Base-by-base conservation (phyloP, 2,113 vertebrate species). In the Hylia prasina region DNA sequence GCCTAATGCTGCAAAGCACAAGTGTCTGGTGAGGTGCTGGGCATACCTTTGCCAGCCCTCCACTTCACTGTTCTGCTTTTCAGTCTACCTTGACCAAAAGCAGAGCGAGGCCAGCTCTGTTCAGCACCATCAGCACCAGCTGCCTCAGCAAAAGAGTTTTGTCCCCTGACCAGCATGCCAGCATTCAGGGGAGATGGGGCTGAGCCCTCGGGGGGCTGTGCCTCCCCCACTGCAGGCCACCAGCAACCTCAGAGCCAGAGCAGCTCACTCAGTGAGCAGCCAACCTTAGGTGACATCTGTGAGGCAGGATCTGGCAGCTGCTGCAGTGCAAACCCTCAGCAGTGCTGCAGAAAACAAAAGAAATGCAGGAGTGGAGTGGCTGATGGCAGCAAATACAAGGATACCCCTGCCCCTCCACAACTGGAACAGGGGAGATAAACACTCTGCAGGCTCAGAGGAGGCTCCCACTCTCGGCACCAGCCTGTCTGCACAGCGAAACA, bases 391-490 rank as follows among this genome's bases (percentile, higher is more conserved):
- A 47, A 92, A 80, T 0, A 1, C 31, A 37, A 72, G 45, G 87
- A 56, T 9, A 51, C 6, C 10, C 39, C 35, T 0, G 0, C 27
- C 21, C 19, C 42, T 21, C 25, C 35, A 20, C 4, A 0, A 30
- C 30, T 33, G 50, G 65, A 58, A 53, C 45, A 40, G 45, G 72
- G 21, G 33, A 89, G 40, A 63, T 45, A 11, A 95, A 56, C n/a
- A 30, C 44, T 30, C n/a, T 79, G 61, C 70, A 79, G 64, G 47
- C 48, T 90, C 53, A 82, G 40, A 73, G 65, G 45, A 50, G 23
- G 85, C 42, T 87, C 82, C 75, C 0, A 5, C 45, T 77, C 80
- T 88, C 92, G 95, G 92, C 82, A 94, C 76, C 79, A 73, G 85
- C 86, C 76, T 70, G 39, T 84, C 76, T 68, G 72, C 78, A 80